phyloP scores from a whole-genome alignment of 1,140 invertebrate genomes.

The Drosophila pseudoananassae region DNA sequence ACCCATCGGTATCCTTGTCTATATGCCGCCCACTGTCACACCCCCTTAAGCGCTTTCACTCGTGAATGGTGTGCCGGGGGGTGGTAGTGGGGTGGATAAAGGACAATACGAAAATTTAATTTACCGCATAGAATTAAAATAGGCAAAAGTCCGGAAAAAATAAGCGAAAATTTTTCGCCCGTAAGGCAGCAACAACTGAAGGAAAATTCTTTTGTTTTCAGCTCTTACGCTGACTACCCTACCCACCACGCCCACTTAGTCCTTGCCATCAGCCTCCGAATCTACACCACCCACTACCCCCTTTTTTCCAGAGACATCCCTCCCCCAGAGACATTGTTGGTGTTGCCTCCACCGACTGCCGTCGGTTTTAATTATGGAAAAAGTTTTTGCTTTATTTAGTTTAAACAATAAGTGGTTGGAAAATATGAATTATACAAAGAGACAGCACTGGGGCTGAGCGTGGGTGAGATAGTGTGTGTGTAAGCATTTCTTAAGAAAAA shows the following conservation, averaged over 20 bases:
- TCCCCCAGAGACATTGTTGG: conserved; percentile 3
- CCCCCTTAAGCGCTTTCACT: conserved; percentile 50
- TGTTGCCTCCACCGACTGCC: conserved; percentile 22
- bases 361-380: conserved; percentile 78
- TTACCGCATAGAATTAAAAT: conserved; percentile 76
- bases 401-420: conserved; percentile 78
- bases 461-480: conserved; percentile 28
- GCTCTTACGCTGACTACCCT: conserved; percentile 49
- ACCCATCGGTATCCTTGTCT: not conserved
- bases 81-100: conserved; percentile 16
- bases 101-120: conserved; percentile 73
- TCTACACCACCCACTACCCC: not conserved
- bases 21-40: conserved; percentile 2
- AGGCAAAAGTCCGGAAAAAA: conserved; percentile 46
- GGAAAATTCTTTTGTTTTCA: conserved; percentile 67
- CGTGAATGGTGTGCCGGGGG: conserved; percentile 18
- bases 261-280: not conserved
- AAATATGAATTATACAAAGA: conserved; percentile 78
- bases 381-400: conserved; percentile 80
- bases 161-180: conserved; percentile 46
- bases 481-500: conserved; percentile 59
- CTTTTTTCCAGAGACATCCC: not conserved
- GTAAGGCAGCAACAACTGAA: conserved; percentile 27
- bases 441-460: conserved; percentile 26
- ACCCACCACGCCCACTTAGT: not conserved